phyloP scores from a whole-genome alignment of 2,797 vertebrate genomes.

The Pipistrellus pygmaeus region DNA sequence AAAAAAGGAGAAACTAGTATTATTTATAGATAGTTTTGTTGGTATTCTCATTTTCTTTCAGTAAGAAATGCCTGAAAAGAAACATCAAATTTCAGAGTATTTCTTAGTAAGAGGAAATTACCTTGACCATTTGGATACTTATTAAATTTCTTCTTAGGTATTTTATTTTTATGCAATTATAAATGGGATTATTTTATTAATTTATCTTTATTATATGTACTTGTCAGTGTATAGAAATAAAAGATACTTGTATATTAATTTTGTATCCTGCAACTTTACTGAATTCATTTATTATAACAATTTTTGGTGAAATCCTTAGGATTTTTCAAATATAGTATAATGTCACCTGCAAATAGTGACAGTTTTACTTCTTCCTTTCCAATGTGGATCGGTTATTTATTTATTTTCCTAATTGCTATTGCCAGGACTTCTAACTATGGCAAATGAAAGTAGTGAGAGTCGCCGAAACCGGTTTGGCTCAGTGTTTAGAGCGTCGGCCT shows the following conservation, averaged over 20 bases:
- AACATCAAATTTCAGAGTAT: constrained; percentile 2
- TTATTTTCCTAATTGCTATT: background rate
- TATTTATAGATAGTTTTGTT: background rate
- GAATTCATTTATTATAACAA: background rate
- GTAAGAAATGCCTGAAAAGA: background rate
- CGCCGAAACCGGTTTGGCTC: too few species aligned
- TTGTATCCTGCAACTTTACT: background rate
- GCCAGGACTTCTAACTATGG: background rate
- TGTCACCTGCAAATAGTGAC: background rate
- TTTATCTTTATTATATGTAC: background rate
- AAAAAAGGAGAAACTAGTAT: background rate
- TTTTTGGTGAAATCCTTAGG: background rate
- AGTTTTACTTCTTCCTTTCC: background rate
- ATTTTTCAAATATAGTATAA: background rate
- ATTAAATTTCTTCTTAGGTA: background rate
- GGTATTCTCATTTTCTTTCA: background rate
- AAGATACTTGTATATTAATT: background rate
- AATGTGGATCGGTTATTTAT: background rate
- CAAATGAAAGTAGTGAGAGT: background rate
- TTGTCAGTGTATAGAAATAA: background rate
- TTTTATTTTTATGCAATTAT: background rate
- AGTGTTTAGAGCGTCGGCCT: too few species aligned
- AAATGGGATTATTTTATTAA: background rate
- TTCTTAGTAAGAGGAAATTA: constrained; percentile 19
- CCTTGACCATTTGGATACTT: background rate